Base-by-base conservation (phyloP, 2,888 invertebrate genomes). In the Tortrix viridana region DNA sequence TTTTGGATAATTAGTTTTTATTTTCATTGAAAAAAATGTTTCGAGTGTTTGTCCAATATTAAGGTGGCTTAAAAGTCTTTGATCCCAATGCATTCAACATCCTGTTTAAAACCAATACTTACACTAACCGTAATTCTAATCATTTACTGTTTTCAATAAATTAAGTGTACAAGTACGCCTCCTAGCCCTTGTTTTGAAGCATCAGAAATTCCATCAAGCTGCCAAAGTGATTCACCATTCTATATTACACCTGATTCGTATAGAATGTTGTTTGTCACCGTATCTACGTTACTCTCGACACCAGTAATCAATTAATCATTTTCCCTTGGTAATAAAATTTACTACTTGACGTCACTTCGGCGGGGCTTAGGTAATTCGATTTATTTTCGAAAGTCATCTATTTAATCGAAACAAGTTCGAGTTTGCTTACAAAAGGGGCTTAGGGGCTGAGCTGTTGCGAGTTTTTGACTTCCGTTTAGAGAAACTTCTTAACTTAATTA, bases 321-420 rank as follows among this genome's bases (percentile, higher is more conserved):
- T 74, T 69, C 72, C 59, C 67, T 60, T 62, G 53, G 67, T 73
- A 74, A 75, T 74, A 76, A 76, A 78, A 76, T 75, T 74, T 71
- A 75, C 75, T 74, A 75, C 70, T 74, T 67, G 70, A 72, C 74
- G 65, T 72, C 67, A 68, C 67, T 68, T 65, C 63, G 44, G 67
- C 59, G 67, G 65, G 67, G 69, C 68, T 72, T 70, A 62, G 65
- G 68, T 73, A 79, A 79, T 70, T 78, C 76, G 74, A 79, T 77
- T 79, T 78, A 76, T 77, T 79, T 75, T 72, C 67, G 73, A 79
- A 77, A 79, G 78, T 80, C 79, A 80, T 80, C 81, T 79, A 77
- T 81, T 81, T 80, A 79, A 82, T 81, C 78, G 79, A 74, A 74
- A 74, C 72, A 76, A 79, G 75, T 79, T 77, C 72, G 72, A 75